Evolutionary conservation across 2,113 vertebrate species (phyloP).

Genomic region (Ceyx cyanopectus): DNA sequence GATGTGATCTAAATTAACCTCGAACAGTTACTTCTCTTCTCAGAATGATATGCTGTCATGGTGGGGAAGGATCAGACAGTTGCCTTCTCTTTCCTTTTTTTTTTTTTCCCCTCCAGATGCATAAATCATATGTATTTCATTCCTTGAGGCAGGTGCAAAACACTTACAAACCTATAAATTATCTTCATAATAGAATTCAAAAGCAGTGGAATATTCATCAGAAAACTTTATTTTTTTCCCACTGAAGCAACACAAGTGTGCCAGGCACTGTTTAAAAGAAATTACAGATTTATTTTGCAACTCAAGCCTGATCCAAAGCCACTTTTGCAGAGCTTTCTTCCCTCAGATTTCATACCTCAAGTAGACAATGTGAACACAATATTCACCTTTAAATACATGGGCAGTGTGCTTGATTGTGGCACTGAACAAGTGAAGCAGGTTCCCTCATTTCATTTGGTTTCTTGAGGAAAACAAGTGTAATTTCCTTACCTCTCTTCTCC

Average conservation of each 20-base stretch:
- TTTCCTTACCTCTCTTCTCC: neutral
- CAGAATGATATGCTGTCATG: conserved; percentile 41
- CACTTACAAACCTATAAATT: conserved; percentile 2
- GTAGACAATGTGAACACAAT: neutral
- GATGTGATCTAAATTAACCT: conserved; percentile 67
- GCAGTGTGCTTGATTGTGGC: neutral
- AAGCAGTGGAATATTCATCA: neutral
- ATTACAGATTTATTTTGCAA: neutral
- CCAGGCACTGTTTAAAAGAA: neutral
- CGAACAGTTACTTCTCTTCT: conserved; percentile 54
- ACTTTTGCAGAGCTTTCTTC: neutral
- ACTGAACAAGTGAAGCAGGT: neutral
- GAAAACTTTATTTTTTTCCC: neutral
- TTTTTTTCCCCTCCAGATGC: neutral
- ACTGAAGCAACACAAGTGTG: neutral
- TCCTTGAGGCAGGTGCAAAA: conserved; percentile 18
- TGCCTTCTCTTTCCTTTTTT: neutral
- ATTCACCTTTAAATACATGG: neutral
- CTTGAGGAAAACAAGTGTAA: neutral
- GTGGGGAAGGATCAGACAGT: neutral
- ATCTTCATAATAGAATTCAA: neutral
- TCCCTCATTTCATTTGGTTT: neutral
- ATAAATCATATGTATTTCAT: conserved; percentile 19
- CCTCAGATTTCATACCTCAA: neutral
- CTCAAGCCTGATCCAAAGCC: neutral